Conservation (phyloP, 2,797 vertebrate genomes). For the Falco naumanni region DNA sequence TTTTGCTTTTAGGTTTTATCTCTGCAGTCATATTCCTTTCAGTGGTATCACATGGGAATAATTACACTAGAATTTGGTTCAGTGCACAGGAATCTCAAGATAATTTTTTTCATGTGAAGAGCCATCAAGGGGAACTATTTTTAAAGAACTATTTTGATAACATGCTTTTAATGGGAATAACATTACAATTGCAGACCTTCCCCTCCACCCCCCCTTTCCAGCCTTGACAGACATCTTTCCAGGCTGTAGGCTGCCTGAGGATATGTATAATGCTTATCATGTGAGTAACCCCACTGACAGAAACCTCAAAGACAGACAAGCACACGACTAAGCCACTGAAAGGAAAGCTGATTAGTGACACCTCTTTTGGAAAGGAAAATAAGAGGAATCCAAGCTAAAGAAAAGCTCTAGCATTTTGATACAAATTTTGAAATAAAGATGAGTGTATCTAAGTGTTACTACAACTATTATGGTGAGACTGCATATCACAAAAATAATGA, state of each 20-base stretch:
- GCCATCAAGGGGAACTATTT: not conserved
- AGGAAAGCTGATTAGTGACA: not conserved
- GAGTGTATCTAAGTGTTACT: not conserved
- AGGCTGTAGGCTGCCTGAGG: not conserved
- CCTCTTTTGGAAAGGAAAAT: not conserved
- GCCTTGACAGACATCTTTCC: not conserved
- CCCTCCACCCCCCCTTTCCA: not conserved
- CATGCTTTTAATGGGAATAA: not conserved
- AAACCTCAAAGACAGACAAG: not conserved
- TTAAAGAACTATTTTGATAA: not conserved
- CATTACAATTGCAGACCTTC: not conserved
- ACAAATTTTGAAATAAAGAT: not conserved
- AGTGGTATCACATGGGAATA: not conserved
- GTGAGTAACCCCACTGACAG: not conserved
- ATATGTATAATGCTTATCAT: not conserved
- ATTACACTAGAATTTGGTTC: not conserved
- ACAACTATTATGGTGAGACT: not conserved
- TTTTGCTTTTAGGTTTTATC: not conserved
- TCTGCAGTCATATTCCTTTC: not conserved
- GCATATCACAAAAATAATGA: not conserved
- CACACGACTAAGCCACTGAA: not conserved
- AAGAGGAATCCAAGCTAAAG: not conserved
- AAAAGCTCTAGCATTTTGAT: not conserved
- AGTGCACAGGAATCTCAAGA: not conserved
- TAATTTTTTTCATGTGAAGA: not conserved